These are phyloP conservation scores for Pleuronectes platessa DNA, from an alignment of 2,113 vertebrate species.

Conservation along the genomic window DNA sequence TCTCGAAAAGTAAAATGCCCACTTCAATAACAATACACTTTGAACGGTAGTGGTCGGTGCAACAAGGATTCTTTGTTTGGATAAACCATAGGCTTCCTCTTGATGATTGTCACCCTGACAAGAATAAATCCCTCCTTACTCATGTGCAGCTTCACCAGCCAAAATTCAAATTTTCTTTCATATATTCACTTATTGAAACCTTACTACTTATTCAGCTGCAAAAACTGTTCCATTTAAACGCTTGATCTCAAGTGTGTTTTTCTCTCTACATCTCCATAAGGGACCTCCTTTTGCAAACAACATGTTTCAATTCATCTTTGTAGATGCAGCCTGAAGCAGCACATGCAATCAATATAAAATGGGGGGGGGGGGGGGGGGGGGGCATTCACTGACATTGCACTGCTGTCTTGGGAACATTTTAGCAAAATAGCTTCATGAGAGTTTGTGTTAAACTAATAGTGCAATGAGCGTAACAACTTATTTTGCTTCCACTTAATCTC, in stretches of 20 bases:
- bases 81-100: no score
- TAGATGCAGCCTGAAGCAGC: not conserved
- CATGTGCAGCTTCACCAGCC: not conserved
- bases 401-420: constrained; percentile 6
- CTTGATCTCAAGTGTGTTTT: not conserved
- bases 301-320: constrained; percentile 1
- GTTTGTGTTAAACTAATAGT: constrained; percentile 8
- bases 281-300: not conserved
- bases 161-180: not conserved
- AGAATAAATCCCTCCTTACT: not conserved
- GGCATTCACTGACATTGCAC: not conserved
- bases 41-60: no score
- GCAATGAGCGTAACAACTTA: constrained; percentile 20
- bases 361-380: not conserved
- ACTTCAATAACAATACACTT: not conserved
- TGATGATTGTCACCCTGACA: not conserved
- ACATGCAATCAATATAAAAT: not conserved
- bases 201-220: not conserved
- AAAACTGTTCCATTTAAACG: not conserved
- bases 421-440: constrained; percentile 26
- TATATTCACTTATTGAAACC: not conserved
- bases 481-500: constrained; percentile 26
- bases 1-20: not conserved
- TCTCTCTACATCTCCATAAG: not conserved
- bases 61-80: not conserved